A percentile compares a stretch with the other conserved stretches of the same genome.
Evolutionary conservation across 2,888 invertebrate species (phyloP).

Genomic region (Branchipolynoe longqiensis): DNA sequence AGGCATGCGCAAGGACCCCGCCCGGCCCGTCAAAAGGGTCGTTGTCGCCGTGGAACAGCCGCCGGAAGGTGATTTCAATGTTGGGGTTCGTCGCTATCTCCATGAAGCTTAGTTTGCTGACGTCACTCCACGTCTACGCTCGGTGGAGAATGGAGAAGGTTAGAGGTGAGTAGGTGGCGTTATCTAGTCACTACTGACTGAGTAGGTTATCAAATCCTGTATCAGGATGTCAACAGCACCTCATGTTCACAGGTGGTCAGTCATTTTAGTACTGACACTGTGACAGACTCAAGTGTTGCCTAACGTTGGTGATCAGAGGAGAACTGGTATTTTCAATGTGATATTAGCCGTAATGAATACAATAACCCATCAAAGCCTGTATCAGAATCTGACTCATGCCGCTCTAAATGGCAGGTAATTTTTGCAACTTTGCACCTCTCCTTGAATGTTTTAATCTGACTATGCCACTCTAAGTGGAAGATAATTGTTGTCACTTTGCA

Average conservation of each 20-base stretch:
- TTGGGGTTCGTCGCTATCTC: not conserved
- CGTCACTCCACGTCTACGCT: slow-evolving; percentile 11
- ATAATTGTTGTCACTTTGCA: no score
- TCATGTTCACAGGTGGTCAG: no score
- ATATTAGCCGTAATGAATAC: no score
- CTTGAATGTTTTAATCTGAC: no score
- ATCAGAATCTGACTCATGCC: no score
- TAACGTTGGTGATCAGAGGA: not conserved
- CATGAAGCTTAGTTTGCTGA: not conserved
- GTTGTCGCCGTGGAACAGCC: not conserved
- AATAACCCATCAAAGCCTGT: no score
- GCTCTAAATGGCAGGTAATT: no score
- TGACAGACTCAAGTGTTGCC: not conserved
- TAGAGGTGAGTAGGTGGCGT: not conserved
- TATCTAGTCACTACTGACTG: no score
- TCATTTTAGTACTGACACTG: not conserved
- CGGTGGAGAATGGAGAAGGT: no score
- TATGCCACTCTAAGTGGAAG: no score
- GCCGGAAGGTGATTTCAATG: slow-evolving; percentile 21
- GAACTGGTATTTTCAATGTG: no score
- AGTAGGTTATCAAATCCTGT: not conserved
- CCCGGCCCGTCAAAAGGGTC: slow-evolving; percentile 48
- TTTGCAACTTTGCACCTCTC: no score
- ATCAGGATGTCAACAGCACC: not conserved
- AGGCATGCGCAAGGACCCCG: slow-evolving; percentile 51